Base-by-base conservation (phyloP, 2,797 vertebrate genomes). In the Picus viridis region DNA sequence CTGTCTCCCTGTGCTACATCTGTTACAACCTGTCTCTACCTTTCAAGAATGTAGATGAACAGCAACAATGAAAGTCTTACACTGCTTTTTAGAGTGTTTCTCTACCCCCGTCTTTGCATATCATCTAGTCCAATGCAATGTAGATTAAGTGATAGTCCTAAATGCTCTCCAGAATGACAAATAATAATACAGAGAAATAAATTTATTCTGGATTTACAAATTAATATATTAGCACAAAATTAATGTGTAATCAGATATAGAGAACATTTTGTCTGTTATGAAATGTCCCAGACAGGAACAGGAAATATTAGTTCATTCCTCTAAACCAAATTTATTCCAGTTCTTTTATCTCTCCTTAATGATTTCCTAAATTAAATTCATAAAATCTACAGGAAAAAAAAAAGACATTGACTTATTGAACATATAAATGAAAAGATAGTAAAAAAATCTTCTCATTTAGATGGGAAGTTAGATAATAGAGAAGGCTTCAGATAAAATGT, bases 21-120 rank as follows among this genome's bases (percentile, higher is more conserved):
- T 3, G 4, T 43, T 51, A 32, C 34, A 23, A 2, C 17, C 56
- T 32, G 26, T 15, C 29, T 34, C 29, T 32, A 2, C 22, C 36
- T 43, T 22, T 8, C 11, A 2, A 13, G 51, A 8, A 1, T 6
- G 23, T 8, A 39, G 19, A 36, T 0, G 1, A 13, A 17, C 18
- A 23, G 23, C 20, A 6, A 49, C 51, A 16, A 3, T 65, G 64
- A 18, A 32, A 71, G 29, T 57, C 59, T 69, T 74, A 23, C 2
- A 1, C 3, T 29, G 6, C 53, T 71, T 75, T 57, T 61, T 26
- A 71, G 18, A 32, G 2, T n/a, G 8, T 45, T 78, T 89, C 23
- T 62, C 61, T 78, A 61, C 5, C 20, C 29, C 65, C 49, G n/a
- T 22, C 14, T 27, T 73, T 64, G 18, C 68, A 2, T 12, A n/a